These are phyloP conservation scores for Cotesia typhae DNA, from an alignment of 1,140 invertebrate species.

Conservation along the genomic window DNA sequence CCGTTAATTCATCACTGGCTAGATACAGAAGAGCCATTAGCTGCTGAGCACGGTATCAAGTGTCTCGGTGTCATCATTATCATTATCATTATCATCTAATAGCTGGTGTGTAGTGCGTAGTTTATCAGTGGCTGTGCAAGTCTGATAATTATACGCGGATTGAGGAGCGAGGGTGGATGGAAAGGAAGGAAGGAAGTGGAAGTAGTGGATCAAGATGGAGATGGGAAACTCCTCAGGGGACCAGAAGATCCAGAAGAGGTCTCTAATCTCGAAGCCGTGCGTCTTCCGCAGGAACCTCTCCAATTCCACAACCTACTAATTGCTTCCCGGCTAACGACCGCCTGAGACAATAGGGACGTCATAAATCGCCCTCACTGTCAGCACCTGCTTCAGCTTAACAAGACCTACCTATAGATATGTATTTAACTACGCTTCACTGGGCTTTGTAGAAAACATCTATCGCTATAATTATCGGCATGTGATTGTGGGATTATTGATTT, in stretches of 20 bases:
- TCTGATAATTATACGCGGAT: not conserved
- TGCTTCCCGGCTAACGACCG: slow-evolving; percentile 41
- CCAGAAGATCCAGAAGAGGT: slow-evolving; percentile 6
- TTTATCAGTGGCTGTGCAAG: not conserved
- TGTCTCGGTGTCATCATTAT: not conserved
- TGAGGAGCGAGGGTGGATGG: no score
- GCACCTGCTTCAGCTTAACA: slow-evolving; percentile 16
- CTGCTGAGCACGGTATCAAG: slow-evolving; percentile 8
- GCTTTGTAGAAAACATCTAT: no score
- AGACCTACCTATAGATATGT: not conserved
- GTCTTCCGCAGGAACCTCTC: slow-evolving; percentile 31
- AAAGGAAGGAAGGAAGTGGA: not conserved
- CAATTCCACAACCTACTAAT: slow-evolving; percentile 37
- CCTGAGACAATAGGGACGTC: slow-evolving; percentile 39
- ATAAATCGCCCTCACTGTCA: slow-evolving; percentile 37
- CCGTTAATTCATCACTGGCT: not conserved
- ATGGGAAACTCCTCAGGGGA: not conserved
- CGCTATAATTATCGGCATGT: no score
- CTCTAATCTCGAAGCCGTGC: slow-evolving; percentile 10
- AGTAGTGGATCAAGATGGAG: not conserved
- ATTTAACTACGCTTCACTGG: no score
- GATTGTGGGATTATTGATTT: no score
- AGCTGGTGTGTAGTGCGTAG: not conserved
- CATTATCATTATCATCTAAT: not conserved
- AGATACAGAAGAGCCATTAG: slow-evolving; percentile 17